Evolutionary conservation across 1,140 invertebrate genomes (phyloP), one percentile per base, ranked within the genome.

Genomic region (Bradynema listronoti): DNA sequence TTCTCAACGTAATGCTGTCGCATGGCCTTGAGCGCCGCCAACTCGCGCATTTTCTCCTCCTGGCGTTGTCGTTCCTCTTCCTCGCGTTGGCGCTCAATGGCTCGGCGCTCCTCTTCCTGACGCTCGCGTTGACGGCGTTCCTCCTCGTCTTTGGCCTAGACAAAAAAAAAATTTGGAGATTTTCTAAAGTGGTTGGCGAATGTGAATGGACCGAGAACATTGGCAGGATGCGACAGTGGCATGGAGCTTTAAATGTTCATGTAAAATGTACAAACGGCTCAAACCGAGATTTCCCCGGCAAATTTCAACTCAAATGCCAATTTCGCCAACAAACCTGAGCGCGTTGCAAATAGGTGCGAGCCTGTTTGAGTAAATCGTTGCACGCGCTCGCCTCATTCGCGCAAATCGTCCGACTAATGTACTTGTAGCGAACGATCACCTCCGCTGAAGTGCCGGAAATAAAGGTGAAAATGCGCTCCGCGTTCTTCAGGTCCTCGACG

Each of bases 291-390:
- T n/a, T n/a, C n/a, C n/a, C n/a, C n/a, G n/a, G n/a, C n/a, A n/a
- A n/a, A n/a, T n/a, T n/a, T n/a, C n/a, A n/a, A n/a, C n/a, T n/a
- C n/a, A n/a, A n/a, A n/a, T n/a, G n/a, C n/a, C n/a, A n/a, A n/a
- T n/a, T n/a, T n/a, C n/a, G n/a, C n/a, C 1, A 56, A 52, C 16
- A 9, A 19, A 34, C 52, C 57, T 63, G 61, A 11, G 61, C 61
- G 29, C 61, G 25, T 65, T 63, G 63, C 3, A 63, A 30, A n/a
- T 63, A 63, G 24, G 41, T 62, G 16, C 42, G 52, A 7, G 66
- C 61, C 53, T 67, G 65, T 58, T 56, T 71, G 19, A 68, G 36
- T 36, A 67, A 52, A 58, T 67, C 65, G 14, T 30, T 43, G 39
- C 65, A 67, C n/a, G 33, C 16, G 16, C 59, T 30, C 0, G 68